Evolutionary conservation across 1,140 invertebrate species (phyloP).

Genomic region (Drosophila ficusphila): DNA sequence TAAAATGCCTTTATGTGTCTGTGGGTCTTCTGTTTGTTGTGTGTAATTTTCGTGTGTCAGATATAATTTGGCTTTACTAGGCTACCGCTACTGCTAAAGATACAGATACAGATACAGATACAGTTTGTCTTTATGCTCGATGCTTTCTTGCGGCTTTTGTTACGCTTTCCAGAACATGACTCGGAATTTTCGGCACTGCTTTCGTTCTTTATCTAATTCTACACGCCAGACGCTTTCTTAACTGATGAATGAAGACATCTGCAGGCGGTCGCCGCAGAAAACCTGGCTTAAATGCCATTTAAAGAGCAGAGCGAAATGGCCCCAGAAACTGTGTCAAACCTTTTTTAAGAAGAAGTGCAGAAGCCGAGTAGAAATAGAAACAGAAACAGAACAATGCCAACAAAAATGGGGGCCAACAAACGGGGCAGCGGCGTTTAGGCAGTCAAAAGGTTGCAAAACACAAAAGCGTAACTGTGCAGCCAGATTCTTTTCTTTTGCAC

Average conservation of each 20-base stretch:
- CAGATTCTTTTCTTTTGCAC: slow-evolving; percentile 36
- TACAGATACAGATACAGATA: slow-evolving; percentile 36
- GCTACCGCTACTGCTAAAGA: slow-evolving; percentile 13
- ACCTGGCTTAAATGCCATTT: slow-evolving; percentile 72
- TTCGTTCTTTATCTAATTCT: slow-evolving; percentile 65
- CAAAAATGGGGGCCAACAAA: slow-evolving; percentile 69
- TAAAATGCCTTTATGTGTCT: slow-evolving; percentile 64
- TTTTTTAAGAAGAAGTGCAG: slow-evolving; percentile 69
- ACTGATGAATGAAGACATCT: slow-evolving; percentile 58
- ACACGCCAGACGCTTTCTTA: slow-evolving; percentile 56
- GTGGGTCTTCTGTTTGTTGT: slow-evolving; percentile 13
- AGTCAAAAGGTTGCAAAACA: slow-evolving; percentile 49
- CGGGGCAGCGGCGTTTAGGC: slow-evolving; percentile 68
- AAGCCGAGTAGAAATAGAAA: slow-evolving; percentile 31
- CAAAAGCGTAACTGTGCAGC: slow-evolving; percentile 77
- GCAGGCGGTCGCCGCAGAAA: slow-evolving; percentile 26
- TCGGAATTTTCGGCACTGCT: slow-evolving; percentile 66
- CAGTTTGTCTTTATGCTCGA: slow-evolving; percentile 36
- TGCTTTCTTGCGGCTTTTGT: slow-evolving; percentile 58
- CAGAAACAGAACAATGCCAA: slow-evolving; percentile 65
- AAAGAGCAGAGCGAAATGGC: slow-evolving; percentile 70
- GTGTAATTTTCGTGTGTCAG: slow-evolving; percentile 58
- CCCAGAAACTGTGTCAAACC: slow-evolving; percentile 78
- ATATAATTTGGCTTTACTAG: slow-evolving; percentile 52
- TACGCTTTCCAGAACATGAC: slow-evolving; percentile 82